Conservation (phyloP, 2,113 vertebrate genomes). For the Leptocoma aspasia region DNA sequence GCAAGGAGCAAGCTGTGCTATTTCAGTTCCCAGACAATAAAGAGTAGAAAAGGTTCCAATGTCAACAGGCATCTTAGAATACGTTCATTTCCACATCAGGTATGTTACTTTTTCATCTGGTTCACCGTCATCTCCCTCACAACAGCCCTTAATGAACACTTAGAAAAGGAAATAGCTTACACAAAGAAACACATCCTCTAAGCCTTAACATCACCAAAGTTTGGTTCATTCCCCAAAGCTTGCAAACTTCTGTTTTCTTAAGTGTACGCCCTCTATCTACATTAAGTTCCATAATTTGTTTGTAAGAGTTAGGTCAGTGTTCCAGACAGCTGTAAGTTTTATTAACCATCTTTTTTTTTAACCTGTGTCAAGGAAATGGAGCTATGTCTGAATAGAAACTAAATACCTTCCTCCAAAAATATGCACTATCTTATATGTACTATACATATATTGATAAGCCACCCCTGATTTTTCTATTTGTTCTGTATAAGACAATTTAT, state of each 20-base stretch:
- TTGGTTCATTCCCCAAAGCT: not conserved
- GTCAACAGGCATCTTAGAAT: not conserved
- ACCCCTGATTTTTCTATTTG: not conserved
- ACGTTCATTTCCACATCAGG: not conserved
- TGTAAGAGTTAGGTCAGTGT: not conserved
- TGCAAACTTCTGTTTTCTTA: not conserved
- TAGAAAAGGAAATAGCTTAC: not conserved
- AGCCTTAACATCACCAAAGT: not conserved
- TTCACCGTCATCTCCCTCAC: not conserved
- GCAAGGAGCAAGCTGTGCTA: not conserved
- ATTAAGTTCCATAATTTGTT: not conserved
- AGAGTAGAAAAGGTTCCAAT: not conserved
- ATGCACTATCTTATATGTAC: not conserved
- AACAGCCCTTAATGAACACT: not conserved
- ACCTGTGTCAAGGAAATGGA: not conserved
- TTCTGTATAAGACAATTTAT: not conserved
- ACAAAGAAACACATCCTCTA: not conserved
- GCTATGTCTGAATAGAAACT: not conserved
- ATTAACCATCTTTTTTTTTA: not conserved
- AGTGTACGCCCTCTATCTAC: accelerated
- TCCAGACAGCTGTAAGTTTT: not conserved
- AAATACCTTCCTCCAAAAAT: not conserved
- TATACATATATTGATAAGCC: not conserved
- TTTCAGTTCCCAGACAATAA: not conserved
- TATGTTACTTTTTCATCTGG: not conserved